phyloP scores from a whole-genome alignment of 2,113 vertebrate species.

The Paratilapia polleni region DNA sequence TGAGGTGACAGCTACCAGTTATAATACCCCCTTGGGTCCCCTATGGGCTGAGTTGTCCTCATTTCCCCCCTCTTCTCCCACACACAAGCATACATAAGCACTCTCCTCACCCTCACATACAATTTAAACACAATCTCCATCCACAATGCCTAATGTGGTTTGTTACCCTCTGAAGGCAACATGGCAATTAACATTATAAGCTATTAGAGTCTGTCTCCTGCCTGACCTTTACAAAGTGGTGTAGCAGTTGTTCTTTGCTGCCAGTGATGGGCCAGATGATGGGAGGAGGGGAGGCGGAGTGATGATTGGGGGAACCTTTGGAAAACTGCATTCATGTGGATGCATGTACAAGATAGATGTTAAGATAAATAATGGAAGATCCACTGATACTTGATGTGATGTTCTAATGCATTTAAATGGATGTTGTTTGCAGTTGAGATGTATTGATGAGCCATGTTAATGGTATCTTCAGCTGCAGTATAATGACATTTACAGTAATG shows the following conservation, averaged over 20 bases:
- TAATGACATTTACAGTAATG: constrained; percentile 47
- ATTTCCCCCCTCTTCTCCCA: neutral
- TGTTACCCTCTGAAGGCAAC: constrained; percentile 38
- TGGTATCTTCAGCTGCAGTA: constrained; percentile 20
- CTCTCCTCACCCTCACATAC: neutral
- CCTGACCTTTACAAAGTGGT: constrained; percentile 60
- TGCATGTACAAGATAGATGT: neutral
- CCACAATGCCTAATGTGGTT: constrained; percentile 52
- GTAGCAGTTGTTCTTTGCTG: constrained; percentile 33
- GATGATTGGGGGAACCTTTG: neutral
- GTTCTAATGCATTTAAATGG: constrained; percentile 23
- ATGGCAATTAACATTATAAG: constrained; percentile 55
- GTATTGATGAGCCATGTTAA: constrained; percentile 49
- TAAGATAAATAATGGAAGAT: neutral
- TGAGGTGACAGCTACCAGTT: constrained; percentile 46
- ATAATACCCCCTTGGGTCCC: constrained; percentile 20
- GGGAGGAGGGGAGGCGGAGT: neutral
- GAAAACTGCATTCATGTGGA: neutral
- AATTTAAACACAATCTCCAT: constrained; percentile 45
- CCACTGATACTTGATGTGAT: neutral
- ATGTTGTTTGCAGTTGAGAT: neutral
- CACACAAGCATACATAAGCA: neutral
- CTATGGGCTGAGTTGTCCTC: neutral
- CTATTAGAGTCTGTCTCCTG: constrained; percentile 48
- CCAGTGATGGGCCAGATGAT: constrained; percentile 29